Evolutionary conservation across 2,113 vertebrate species (phyloP).

Genomic region (Hydrochoerus hydrochaeris): DNA sequence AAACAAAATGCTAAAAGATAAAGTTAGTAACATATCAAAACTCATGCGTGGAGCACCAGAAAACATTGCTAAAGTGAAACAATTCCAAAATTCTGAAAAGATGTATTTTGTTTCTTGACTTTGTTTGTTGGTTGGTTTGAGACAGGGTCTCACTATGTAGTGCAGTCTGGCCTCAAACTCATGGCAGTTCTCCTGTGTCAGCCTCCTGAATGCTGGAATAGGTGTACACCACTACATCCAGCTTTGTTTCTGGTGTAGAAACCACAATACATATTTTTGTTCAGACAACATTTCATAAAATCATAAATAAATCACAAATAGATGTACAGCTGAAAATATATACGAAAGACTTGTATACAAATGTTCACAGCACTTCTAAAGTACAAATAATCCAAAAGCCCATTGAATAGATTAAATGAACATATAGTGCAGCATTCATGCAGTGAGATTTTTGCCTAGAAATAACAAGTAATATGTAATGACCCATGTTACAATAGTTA

Average conservation of each 20-base stretch:
- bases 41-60: not conserved
- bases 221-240: not conserved
- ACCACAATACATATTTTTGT: not conserved
- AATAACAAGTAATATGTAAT: not conserved
- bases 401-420: not conserved
- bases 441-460: constrained; percentile 1
- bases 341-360: not conserved
- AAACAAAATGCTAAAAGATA: not conserved
- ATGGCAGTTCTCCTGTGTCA: not conserved
- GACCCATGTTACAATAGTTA: not conserved
- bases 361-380: not conserved
- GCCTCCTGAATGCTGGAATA: not conserved
- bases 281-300: not conserved
- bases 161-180: not conserved
- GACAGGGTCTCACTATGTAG: not conserved
- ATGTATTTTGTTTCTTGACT: not conserved
- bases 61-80: constrained; percentile 29
- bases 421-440: not conserved
- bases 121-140: not conserved
- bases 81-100: not conserved
- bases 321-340: not conserved
- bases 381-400: not conserved
- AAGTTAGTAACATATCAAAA: constrained; percentile 21
- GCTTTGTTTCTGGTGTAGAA: not conserved
- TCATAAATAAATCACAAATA: not conserved